Base-by-base conservation (phyloP, 2,888 invertebrate species). In the Diachrysia chrysitis region DNA sequence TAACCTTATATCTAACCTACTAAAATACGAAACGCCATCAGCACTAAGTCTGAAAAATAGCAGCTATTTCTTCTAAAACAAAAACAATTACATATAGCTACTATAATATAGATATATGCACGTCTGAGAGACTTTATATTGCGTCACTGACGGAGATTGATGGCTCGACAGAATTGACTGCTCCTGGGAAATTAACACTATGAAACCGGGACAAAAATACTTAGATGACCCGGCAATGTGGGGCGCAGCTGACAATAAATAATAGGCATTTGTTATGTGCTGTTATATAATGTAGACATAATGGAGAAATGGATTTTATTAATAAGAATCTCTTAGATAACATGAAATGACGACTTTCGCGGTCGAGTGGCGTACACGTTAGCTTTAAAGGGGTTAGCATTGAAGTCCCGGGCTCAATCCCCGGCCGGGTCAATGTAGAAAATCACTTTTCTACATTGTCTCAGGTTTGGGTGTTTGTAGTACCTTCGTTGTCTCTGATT, bases 151-250 rank as follows among this genome's bases (percentile, higher is more conserved):
- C 88, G 75, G 79, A 83, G 90, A 92, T 92, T 89, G 91, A 91
- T 92, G 86, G 82, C 76, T 73, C 69, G 70, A 66, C 74, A 78
- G 80, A 83, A 87, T 87, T 84, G 87, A 88, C 87, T 87, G 86
- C 91, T 89, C 91, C 71, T 66, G 89, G 91, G 91, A 92, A 91
- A 92, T 91, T 90, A 91, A 87, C 88, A 89, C 83, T 79, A 76
- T 63, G 82, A 75, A 83, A 77, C 69, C 76, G 65, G 67, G 81
- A 83, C 81, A 82, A 80, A 80, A 78, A 80, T 75, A 80, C 78
- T 82, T 74, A 69, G 66, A 60, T 76, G 69, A 79, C 72, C 76
- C 66, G 16, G 65, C 65, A 63, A 62, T 64, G 60, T 75, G 23
- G 69, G 56, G 54, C 58, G 42, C 51, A 62, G 61, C 64, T 74